A percentile compares a stretch with the other conserved stretches of the same genome.
Evolutionary conservation across 2,888 invertebrate genomes (phyloP).

Genomic region (Morinoia aosen): DNA sequence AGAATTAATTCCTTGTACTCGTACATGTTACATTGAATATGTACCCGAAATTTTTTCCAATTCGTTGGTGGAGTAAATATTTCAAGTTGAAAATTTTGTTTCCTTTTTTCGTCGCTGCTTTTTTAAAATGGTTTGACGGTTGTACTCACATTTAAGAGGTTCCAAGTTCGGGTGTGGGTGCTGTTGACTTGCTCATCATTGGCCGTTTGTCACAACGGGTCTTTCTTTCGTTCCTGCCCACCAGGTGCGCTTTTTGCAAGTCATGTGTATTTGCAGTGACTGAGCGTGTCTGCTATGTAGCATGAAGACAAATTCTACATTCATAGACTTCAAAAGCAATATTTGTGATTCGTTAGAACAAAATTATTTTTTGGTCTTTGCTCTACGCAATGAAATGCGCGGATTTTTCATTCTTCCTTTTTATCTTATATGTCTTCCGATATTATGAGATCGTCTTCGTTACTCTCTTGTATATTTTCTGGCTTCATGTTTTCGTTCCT

Average conservation of each 20-base stretch:
- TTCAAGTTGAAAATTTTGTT: neutral
- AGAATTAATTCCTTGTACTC: too few species aligned
- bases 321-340: neutral
- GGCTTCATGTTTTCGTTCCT: neutral
- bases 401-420: neutral
- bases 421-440: neutral
- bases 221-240: neutral
- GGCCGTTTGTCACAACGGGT: neutral
- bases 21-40: too few species aligned
- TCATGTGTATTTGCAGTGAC: neutral
- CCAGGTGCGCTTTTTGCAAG: neutral
- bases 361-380: neutral
- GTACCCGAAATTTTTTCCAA: neutral
- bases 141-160: neutral
- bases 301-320: neutral
- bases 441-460: neutral
- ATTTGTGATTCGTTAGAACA: neutral
- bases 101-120: neutral
- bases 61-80: neutral
- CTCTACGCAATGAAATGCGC: neutral
- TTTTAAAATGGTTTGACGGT: neutral
- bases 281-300: neutral
- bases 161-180: neutral
- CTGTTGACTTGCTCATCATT: neutral
- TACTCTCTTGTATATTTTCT: neutral